phyloP scores from a whole-genome alignment of 2,888 invertebrate genomes.

The Iphiclides podalirius region DNA sequence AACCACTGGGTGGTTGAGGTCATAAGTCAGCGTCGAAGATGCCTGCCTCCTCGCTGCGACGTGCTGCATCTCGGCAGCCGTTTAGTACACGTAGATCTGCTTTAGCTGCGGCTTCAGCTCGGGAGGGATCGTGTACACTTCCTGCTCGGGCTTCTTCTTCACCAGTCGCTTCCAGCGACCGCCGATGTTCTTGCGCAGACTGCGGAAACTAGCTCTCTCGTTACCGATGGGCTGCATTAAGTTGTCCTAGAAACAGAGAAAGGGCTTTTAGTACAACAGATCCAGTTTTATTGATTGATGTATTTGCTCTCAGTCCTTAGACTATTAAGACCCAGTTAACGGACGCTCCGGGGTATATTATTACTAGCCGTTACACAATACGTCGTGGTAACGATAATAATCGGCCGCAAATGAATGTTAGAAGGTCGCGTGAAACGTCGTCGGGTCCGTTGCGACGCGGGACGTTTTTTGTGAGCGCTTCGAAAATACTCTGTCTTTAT shows the following conservation, averaged over 20 bases:
- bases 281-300: too few relatives aligned
- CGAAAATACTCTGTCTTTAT: not conserved
- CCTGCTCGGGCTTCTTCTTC: slow-evolving; percentile 90
- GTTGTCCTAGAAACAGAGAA: slow-evolving; percentile 84
- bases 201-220: slow-evolving; percentile 88
- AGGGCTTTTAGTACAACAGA: slow-evolving; percentile 34
- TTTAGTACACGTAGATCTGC: slow-evolving; percentile 93
- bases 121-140: slow-evolving; percentile 91
- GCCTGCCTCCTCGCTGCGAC: slow-evolving; percentile 62
- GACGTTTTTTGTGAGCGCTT: slow-evolving; percentile 1
- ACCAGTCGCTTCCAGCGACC: slow-evolving; percentile 92
- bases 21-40: slow-evolving; percentile 58
- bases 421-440: slow-evolving; percentile 39
- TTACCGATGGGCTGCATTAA: slow-evolving; percentile 86
- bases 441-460: not conserved
- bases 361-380: slow-evolving; percentile 57
- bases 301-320: too few relatives aligned
- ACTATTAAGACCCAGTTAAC: too few relatives aligned
- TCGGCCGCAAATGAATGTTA: slow-evolving; percentile 37
- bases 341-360: too few relatives aligned
- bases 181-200: slow-evolving; percentile 91
- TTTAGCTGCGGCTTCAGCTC: slow-evolving; percentile 93
- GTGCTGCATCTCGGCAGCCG: not conserved
- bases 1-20: slow-evolving; percentile 62
- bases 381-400: slow-evolving; percentile 46